Base-by-base conservation (phyloP, 2,888 invertebrate species). In the Thymelicus acteon region DNA sequence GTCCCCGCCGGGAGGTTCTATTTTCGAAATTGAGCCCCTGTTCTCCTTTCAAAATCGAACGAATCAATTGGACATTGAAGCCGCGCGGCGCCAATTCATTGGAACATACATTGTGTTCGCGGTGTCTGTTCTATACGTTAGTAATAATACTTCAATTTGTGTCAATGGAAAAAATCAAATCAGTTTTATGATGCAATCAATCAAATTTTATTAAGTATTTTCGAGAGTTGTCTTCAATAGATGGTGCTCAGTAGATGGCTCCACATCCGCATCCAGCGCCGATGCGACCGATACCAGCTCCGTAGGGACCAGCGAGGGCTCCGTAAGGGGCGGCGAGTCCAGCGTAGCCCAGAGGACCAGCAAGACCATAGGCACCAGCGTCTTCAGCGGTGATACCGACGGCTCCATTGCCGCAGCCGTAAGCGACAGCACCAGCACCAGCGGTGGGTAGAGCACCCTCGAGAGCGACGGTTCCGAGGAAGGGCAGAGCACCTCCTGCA, bases 391-490 rank as follows among this genome's bases (percentile, higher is more conserved):
- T 44, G 57, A 78, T 76, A 10, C 76, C 79, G 48, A 81, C 72
- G 10, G 75, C 73, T 24, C 81, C 79, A 61, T 78, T 77, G 7
- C 84, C 81, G 72, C 81, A 78, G 24, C 79, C 74, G 72, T 81
- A 81, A 24, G 75, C 72, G 7, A 80, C 80, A 6, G 75, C 73
- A 48, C 78, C 81, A 12, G 75, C 73, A 2, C 83, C 83, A 40
- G 19, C 12, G 58, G 67, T 39, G 48, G 60, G 40, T 12, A 60
- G 48, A 15, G 31, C 39, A 24, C 67, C 39, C 60, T 60, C 60
- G 39, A 67, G 6, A 19, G 74, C 67, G 5, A 60, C 48, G n/a
- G 31, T 64, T 52, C 40, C 60, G 7, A 60, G 19, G 65, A 60
- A 44, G 15, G 39, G 69, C 58, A 63, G 48, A 39, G 15, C 60